Percentiles rank a stretch among this genome's conserved stretches.
These are phyloP conservation scores for Peromyscus attwateri DNA, from an alignment of 2,797 vertebrate genomes.

Conservation along the genomic window DNA sequence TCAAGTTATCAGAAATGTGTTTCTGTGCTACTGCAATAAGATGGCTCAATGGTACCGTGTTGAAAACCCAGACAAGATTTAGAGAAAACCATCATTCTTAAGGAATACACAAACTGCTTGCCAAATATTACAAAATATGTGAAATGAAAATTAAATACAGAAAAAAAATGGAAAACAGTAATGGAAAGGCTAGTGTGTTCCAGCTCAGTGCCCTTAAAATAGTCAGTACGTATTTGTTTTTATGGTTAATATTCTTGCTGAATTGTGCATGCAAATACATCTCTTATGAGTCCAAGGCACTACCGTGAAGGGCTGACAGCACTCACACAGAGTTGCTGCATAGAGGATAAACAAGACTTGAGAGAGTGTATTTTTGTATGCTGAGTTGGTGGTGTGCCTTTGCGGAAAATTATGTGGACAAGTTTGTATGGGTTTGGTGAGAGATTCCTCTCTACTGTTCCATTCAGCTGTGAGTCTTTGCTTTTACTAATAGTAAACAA, in stretches of 20 bases:
- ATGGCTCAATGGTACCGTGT: not conserved
- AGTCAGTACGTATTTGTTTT: not conserved
- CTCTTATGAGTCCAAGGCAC: not conserved
- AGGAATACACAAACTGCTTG: not conserved
- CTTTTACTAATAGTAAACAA: not conserved
- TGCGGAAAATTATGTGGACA: not conserved
- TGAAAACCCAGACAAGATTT: not conserved
- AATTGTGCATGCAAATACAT: not conserved
- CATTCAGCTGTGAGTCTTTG: not conserved
- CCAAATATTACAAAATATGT: not conserved
- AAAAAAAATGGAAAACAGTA: conserved; percentile 7
- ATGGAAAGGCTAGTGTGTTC: not conserved
- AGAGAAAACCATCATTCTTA: not conserved
- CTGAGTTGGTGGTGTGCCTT: no score
- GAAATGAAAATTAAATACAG: conserved; percentile 34
- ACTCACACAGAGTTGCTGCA: not conserved
- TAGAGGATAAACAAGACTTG: not conserved
- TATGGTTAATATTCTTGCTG: not conserved
- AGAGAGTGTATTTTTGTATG: not conserved
- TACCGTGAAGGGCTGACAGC: not conserved
- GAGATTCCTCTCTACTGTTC: not conserved
- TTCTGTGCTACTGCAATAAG: not conserved
- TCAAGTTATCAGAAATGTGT: conserved; percentile 14
- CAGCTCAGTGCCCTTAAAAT: not conserved
- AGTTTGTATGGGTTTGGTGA: not conserved